phyloP scores from a whole-genome alignment of 2,797 vertebrate genomes.

The Tapirus indicus region DNA sequence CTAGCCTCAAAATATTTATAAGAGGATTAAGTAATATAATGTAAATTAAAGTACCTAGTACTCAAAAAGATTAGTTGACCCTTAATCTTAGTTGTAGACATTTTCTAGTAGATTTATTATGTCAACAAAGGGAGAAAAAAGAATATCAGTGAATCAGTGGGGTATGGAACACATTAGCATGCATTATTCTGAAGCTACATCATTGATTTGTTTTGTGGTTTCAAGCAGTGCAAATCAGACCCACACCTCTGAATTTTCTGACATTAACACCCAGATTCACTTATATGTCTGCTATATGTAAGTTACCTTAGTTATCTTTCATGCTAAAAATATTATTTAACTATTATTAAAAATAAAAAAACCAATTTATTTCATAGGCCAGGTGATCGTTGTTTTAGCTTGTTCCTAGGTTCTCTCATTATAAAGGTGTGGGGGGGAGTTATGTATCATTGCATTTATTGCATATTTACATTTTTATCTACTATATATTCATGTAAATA shows the following conservation, averaged over 20 bases:
- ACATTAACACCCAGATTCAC: neutral
- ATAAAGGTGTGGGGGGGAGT: neutral
- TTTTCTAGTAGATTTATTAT: neutral
- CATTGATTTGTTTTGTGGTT: neutral
- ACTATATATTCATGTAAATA: constrained; percentile 17
- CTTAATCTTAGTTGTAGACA: neutral
- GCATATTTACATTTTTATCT: constrained; percentile 33
- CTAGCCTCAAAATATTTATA: neutral
- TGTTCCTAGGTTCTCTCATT: neutral
- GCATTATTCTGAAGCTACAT: neutral
- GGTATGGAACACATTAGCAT: neutral
- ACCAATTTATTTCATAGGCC: neutral
- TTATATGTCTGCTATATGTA: neutral
- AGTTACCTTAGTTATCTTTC: neutral
- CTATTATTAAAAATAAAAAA: neutral
- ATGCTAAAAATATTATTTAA: constrained; percentile 13
- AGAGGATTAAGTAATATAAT: constrained; percentile 15
- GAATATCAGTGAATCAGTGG: neutral
- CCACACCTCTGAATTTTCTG: neutral
- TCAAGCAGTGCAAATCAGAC: neutral
- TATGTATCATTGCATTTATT: neutral
- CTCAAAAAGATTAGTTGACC: neutral
- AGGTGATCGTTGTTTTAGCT: neutral
- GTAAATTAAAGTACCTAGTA: neutral
- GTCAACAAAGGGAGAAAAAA: neutral